Evolutionary conservation across 2,888 invertebrate species (phyloP), one percentile per base, ranked within the genome.

Genomic region (Deilephila porcellus): DNA sequence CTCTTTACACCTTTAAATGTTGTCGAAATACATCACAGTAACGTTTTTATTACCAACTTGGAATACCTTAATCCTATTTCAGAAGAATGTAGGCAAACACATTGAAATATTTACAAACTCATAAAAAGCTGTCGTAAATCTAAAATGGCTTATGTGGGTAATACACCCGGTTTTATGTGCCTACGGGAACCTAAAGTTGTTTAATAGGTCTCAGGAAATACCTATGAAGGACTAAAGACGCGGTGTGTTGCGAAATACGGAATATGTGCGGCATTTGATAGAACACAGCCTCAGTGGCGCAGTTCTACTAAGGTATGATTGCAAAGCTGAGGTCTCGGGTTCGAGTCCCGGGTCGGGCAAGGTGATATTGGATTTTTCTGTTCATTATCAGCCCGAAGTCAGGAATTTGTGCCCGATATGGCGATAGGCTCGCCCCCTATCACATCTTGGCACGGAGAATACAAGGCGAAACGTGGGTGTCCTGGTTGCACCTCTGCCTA

Each of bases 91-190:
- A 67, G 25, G 45, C 52, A 37, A 32, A 67, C 56, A 14, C 67
- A 17, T 52, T 67, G 20, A 64, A 64, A 52, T 67, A 67, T 67
- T 52, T 45, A 67, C 45, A 20, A 67, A n/a, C 17, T 45, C 25
- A 67, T 67, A 67, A 67, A 67, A 52, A 67, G 67, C 45, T 52
- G 52, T 67, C 45, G 25, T 67, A 67, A 67, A 67, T 67, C 25
- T 52, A 25, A 45, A 67, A 67, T 67, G 60, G 60, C 29, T 60
- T 60, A 8, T 25, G 64, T 45, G 63, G 64, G 52, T 52, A 25
- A 67, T 29, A 25, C 45, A 45, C 45, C 56, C 60, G 52, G 72
- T 19, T 71, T 53, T 72, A 53, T 70, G 71, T 64, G 11, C 17
- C 8, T n/a, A 64, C 64, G 64, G 17, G 17, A 67, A 45, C 25